Evolutionary conservation across 2,888 invertebrate genomes (phyloP).

Genomic region (Serripes groenlandicus): DNA sequence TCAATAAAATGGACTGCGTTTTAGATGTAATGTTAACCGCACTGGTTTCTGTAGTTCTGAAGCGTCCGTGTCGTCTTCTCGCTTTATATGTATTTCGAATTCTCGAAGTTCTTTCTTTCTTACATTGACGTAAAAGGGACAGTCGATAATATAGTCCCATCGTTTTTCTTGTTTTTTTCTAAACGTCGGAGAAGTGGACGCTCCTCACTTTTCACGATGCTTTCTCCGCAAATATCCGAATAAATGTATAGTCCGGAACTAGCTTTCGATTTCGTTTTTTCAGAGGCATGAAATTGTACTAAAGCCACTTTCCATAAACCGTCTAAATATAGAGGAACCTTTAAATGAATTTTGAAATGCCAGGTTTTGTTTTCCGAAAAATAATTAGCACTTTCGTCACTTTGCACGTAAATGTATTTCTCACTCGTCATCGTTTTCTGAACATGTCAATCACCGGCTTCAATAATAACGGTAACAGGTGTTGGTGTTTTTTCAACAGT

Average conservation of each 20-base stretch:
- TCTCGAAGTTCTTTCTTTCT: slow-evolving; percentile 27
- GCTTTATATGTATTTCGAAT: slow-evolving; percentile 60
- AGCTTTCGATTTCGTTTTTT: slow-evolving; percentile 30
- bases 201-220: slow-evolving; percentile 29
- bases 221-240: slow-evolving; percentile 31
- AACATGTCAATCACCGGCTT: slow-evolving; percentile 43
- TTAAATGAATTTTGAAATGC: slow-evolving; percentile 29
- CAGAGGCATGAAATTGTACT: slow-evolving; percentile 25
- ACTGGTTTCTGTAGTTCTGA: slow-evolving; percentile 40
- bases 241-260: slow-evolving; percentile 21
- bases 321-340: slow-evolving; percentile 19
- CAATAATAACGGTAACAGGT: slow-evolving; percentile 36
- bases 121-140: slow-evolving; percentile 45
- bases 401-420: slow-evolving; percentile 35
- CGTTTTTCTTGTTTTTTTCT: slow-evolving; percentile 14
- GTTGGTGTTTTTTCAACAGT: slow-evolving; percentile 36
- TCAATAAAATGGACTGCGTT: slow-evolving; percentile 42
- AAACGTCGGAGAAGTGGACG: slow-evolving; percentile 17
- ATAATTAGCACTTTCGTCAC: slow-evolving; percentile 29
- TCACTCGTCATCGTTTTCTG: too few species aligned
- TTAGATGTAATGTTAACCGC: slow-evolving; percentile 52
- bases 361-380: slow-evolving; percentile 20
- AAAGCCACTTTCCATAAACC: slow-evolving; percentile 35
- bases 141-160: slow-evolving; percentile 23
- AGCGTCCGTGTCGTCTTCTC: slow-evolving; percentile 13